Evolutionary conservation across 2,113 vertebrate species (phyloP), one percentile per base, ranked within the genome.

Genomic region (Prietella phreatophila): DNA sequence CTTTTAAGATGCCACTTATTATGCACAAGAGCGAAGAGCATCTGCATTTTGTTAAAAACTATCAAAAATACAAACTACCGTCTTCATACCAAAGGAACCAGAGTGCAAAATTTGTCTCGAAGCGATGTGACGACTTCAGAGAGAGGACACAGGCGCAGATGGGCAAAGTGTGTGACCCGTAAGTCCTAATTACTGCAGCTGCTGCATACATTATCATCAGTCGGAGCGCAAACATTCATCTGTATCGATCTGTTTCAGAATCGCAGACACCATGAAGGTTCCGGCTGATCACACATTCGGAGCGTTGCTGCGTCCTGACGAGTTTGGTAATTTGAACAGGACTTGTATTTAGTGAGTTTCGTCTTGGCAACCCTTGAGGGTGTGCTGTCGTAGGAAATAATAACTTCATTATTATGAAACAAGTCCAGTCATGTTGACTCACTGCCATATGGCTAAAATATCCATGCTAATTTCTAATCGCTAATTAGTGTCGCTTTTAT

Each of bases 121-220:
- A 95, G 90, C 91, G n/a, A 92, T 93, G 79, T n/a, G 93, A 96
- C 84, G 93, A 96, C 93, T 97, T 96, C 83, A 95, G 94, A 84
- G 94, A 96, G 88, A 96, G 94, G 82, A 93, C 94, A 87, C 95
- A 95, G 0, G 90, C 92, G 89, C 93, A 95, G 84, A 30, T 95
- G 89, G 95, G 95, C 90, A 94, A 92, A 94, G 91, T 86, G 58
- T 88, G 91, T 65, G 93, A 94, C 92, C 93, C 89, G 95, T 97
- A 94, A 93, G 95, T 96, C 88, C 58, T 39, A 15, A 42, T 61
- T 33, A 75, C 27, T 30, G 61, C 2, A 65, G 25, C 36, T 65
- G 58, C 20, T 55, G 63, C 36, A 33, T 83, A 47, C 33, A 53
- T 30, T 30, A 56, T 42, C 36, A 50, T 19, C 39, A 4, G 1